Percentiles rank a stretch among this genome's conserved stretches.
These are phyloP conservation scores for Neosilurus hyrtlii DNA, from an alignment of 2,797 vertebrate species.

Conservation along the genomic window DNA sequence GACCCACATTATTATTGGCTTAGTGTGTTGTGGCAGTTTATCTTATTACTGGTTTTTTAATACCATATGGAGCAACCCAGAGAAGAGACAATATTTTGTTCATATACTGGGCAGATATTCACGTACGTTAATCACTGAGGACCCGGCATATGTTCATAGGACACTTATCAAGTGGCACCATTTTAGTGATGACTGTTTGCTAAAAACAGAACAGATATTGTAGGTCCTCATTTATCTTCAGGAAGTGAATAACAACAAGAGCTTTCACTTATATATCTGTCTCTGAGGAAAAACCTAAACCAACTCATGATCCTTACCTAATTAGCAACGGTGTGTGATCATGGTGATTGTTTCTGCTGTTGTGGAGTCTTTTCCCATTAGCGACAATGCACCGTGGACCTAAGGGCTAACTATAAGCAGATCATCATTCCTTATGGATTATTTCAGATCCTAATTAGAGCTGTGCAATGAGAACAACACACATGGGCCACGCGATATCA, in stretches of 20 bases:
- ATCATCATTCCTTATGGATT: slow-evolving; percentile 15
- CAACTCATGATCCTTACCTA: not conserved
- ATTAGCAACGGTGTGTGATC: not conserved
- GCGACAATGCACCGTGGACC: not conserved
- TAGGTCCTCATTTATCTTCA: not conserved
- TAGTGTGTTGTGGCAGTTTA: not conserved
- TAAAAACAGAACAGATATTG: not conserved
- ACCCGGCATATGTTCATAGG: not conserved
- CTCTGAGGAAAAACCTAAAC: not conserved
- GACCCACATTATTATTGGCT: not conserved
- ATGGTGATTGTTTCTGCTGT: not conserved
- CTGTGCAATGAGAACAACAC: not conserved
- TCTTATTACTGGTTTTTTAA: not conserved
- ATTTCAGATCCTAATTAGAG: slow-evolving; percentile 4
- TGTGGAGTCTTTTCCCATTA: not conserved
- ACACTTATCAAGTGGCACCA: not conserved
- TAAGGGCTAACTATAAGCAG: not conserved
- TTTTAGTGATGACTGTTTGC: not conserved
- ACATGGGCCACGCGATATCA: not conserved
- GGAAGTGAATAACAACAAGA: not conserved
- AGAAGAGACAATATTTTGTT: too few species aligned
- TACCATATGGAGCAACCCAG: too few species aligned
- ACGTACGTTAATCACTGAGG: not conserved
- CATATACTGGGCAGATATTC: too few species aligned
- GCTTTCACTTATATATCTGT: not conserved